Conservation (phyloP, 2,113 vertebrate species). For the Progne subis region DNA sequence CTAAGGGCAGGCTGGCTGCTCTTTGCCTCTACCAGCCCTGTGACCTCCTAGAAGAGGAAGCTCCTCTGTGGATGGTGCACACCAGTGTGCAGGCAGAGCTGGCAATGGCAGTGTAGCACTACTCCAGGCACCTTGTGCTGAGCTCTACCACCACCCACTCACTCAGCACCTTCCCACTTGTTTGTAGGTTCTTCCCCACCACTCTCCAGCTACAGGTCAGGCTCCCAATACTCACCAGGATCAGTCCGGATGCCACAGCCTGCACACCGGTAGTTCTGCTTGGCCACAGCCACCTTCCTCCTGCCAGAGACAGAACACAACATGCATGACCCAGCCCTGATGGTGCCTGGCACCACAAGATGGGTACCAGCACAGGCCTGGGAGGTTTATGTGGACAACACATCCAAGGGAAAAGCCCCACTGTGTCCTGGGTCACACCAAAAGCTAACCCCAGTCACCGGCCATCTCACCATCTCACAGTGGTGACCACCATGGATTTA, state of each 20-base stretch:
- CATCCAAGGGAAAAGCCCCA: not conserved
- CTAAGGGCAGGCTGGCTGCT: not conserved
- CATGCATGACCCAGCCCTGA: not conserved
- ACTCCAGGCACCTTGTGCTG: not conserved
- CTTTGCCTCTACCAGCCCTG: not conserved
- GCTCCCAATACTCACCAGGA: slow-evolving; percentile 80
- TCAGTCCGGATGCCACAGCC: slow-evolving; percentile 94
- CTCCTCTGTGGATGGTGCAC: not conserved
- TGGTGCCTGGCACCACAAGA: not conserved
- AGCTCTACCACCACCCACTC: not conserved
- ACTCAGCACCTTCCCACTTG: not conserved
- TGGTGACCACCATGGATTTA: not conserved
- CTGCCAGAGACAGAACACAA: slow-evolving; percentile 66
- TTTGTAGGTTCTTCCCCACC: not conserved
- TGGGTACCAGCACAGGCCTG: not conserved
- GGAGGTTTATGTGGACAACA: not conserved
- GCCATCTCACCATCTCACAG: not conserved
- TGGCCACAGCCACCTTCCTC: slow-evolving; percentile 91
- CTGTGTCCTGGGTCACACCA: not conserved
- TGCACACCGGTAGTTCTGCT: slow-evolving; percentile 96
- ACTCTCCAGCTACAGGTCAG: not conserved
- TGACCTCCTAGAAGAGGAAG: not conserved
- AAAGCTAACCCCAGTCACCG: not conserved
- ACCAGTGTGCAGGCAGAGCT: not conserved
- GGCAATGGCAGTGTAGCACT: not conserved